phyloP scores from a whole-genome alignment of 2,113 vertebrate species.

The Puma concolor region DNA sequence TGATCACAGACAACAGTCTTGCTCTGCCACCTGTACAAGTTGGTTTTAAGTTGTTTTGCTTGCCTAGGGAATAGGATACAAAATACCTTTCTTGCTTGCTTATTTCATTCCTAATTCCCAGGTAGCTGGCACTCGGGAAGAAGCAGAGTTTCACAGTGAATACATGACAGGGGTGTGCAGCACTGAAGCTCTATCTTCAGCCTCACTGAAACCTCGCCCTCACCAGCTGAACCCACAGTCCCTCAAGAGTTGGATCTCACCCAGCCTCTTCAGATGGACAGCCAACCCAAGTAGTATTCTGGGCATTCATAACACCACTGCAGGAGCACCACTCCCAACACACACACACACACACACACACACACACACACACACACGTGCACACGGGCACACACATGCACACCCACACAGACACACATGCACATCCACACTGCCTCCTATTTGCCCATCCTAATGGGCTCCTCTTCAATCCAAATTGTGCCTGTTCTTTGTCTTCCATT shows the following conservation, averaged over 20 bases:
- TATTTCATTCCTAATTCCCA: background rate
- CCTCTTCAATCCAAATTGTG: background rate
- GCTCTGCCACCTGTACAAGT: background rate
- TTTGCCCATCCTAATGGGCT: background rate
- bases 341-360: background rate
- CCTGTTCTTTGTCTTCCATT: background rate
- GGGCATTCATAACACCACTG: too few species aligned
- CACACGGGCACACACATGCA: background rate
- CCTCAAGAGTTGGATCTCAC: background rate
- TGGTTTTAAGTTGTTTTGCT: background rate
- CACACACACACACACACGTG: rapidly evolving
- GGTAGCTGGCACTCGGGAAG: background rate
- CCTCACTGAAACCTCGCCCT: background rate
- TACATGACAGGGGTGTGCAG: background rate
- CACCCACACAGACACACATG: background rate
- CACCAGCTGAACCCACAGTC: background rate
- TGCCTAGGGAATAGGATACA: background rate
- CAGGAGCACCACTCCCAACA: background rate
- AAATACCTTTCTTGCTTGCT: background rate
- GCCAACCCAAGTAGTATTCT: background rate
- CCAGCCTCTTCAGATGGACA: background rate
- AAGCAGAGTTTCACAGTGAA: background rate
- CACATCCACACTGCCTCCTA: background rate
- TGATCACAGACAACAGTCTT: background rate
- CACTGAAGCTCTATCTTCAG: background rate